Base-by-base conservation (phyloP, 2,888 invertebrate species). In the Eudemis profundana region DNA sequence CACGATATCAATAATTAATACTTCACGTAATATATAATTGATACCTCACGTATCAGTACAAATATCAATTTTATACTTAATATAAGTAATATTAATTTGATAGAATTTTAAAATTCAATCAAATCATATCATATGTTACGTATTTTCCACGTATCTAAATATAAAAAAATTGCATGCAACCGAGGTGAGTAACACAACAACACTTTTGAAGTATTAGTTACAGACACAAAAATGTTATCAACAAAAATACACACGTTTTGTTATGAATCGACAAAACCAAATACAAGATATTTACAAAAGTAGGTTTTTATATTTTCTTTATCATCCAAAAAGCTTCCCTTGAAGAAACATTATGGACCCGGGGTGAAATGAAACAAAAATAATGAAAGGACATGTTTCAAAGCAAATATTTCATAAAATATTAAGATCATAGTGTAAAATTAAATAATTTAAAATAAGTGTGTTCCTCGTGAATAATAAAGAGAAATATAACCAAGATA, bases 281-380 rank as follows among this genome's bases (percentile, higher is more conserved):
- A n/a, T n/a, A n/a, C n/a, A 44, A 63, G 69, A 61, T 76, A 77
- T 76, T 70, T 76, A 80, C 75, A 79, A 36, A n/a, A 69, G 47
- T 67, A 65, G n/a, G n/a, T n/a, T 68, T 27, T 21, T 27, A 15
- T 27, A 27, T 17, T 38, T 8, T 42, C 56, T 66, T 67, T 15
- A 15, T 40, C 4, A 50, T 42, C 27, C 4, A 61, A 50, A 29
- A 19, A 29, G 36, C 42, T 17, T 27, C 8, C 54, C 56, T 33
- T 51, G n/a, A 59, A 61, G 46, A 53, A 59, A 74, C 69, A 73
- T 54, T 70, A 81, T 81, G 81, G 69, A 69, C 77, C 75, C 75
- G 70, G 85, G 82, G 79, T 85, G 86, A 84, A 83, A 84, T 83
- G 82, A 73, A 73, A 76, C 69, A 72, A 62, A 74, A 63, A 73